Evolutionary conservation across 2,797 vertebrate species (phyloP).

Genomic region (Oceanodroma leucorhoa): DNA sequence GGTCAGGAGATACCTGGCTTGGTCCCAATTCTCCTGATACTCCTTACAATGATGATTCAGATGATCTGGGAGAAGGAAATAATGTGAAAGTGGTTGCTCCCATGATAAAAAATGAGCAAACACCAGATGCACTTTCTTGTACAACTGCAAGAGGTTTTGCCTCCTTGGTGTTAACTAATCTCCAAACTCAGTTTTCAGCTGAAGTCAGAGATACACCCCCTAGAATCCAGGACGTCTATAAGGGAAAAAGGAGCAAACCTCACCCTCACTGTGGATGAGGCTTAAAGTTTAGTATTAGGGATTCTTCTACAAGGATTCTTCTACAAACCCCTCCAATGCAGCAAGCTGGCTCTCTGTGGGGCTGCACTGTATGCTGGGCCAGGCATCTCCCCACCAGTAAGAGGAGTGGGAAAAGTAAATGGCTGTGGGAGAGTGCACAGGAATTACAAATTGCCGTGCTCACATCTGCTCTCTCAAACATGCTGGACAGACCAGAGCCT

Average conservation of each 20-base stretch:
- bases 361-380: background rate
- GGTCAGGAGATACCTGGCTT: background rate
- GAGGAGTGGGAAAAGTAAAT: background rate
- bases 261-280: background rate
- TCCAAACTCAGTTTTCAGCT: background rate
- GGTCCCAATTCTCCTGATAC: background rate
- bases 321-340: background rate
- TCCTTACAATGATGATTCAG: background rate
- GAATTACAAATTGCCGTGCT: background rate
- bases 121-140: background rate
- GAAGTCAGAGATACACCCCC: background rate
- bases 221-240: background rate
- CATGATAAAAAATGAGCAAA: background rate
- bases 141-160: background rate
- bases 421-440: background rate
- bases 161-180: background rate
- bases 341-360: background rate
- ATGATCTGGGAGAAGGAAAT: background rate
- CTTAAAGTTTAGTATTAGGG: background rate
- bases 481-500: background rate
- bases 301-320: background rate
- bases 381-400: background rate
- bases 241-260: background rate
- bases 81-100: background rate
- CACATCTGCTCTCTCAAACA: background rate